A percentile compares a stretch with the other conserved stretches of the same genome.
Evolutionary conservation across 2,888 invertebrate species (phyloP).

Genomic region (Oscheius sp.): DNA sequence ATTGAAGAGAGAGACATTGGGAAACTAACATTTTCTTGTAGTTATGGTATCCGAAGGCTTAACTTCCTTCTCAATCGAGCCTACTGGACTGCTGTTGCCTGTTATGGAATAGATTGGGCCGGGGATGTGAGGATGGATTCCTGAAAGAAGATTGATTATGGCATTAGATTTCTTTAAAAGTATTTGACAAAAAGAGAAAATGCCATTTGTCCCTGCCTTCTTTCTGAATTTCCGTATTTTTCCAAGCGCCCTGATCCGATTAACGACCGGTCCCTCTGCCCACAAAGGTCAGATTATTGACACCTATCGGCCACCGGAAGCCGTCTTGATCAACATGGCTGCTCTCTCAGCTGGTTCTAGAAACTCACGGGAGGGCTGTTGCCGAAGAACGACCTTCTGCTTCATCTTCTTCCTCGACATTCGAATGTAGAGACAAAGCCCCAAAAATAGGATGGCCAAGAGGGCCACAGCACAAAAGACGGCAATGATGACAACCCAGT

Average conservation of each 20-base stretch:
- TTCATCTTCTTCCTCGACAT: conserved; percentile 18
- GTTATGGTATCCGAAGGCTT: conserved; percentile 50
- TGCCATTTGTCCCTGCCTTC: background rate
- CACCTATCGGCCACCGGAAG: conserved; percentile 31
- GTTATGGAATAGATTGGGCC: conserved; percentile 47
- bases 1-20: background rate
- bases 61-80: conserved; percentile 44
- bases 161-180: no score
- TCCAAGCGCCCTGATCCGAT: background rate
- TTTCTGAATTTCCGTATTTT: conserved; percentile 7
- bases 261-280: conserved; percentile 6
- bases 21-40: conserved; percentile 47
- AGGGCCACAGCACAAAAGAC: conserved; percentile 30
- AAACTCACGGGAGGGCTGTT: conserved; percentile 29
- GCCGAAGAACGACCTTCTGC: conserved; percentile 25
- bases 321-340: conserved; percentile 30
- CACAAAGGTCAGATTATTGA: conserved; percentile 34
- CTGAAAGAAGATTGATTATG: conserved; percentile 20
- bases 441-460: conserved; percentile 19
- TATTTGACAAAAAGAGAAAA: no score
- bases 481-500: conserved; percentile 37
- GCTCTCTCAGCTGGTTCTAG: background rate
- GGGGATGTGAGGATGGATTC: conserved; percentile 52
- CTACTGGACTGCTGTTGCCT: conserved; percentile 43
- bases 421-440: conserved; percentile 29